Evolutionary conservation across 2,113 vertebrate genomes (phyloP).

Genomic region (Chinchilla lanigera): DNA sequence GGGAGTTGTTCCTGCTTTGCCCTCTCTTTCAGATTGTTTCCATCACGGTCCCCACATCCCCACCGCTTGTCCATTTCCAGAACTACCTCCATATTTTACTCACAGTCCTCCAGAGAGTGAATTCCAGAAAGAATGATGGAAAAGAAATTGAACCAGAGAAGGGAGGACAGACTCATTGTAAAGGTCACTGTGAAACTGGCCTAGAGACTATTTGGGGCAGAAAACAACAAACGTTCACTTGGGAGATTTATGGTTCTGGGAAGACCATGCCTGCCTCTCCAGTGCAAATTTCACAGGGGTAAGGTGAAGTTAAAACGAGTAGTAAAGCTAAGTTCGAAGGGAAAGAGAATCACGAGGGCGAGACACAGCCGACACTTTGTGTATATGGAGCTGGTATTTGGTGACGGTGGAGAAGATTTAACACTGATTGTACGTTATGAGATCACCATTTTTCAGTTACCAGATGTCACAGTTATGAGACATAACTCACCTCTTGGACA

Average conservation of each 20-base stretch:
- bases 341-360: neutral
- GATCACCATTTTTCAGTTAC: neutral
- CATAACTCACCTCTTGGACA: neutral
- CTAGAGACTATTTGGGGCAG: neutral
- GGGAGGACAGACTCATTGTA: neutral
- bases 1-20: constrained; percentile 63
- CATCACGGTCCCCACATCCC: constrained; percentile 47
- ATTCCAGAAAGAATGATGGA: constrained; percentile 59
- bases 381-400: neutral
- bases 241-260: neutral
- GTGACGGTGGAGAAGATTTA: neutral
- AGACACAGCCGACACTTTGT: neutral
- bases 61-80: constrained; percentile 58
- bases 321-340: neutral
- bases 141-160: constrained; percentile 30
- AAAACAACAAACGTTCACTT: constrained; percentile 1
- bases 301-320: neutral
- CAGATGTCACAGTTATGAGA: neutral
- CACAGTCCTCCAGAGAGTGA: constrained; percentile 49
- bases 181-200: neutral
- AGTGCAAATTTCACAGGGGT: neutral
- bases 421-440: neutral
- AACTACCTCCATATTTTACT: constrained; percentile 49
- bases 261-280: neutral
- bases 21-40: constrained; percentile 62